Base-by-base conservation (phyloP, 2,888 invertebrate species). In the Hypomecis atomaria region DNA sequence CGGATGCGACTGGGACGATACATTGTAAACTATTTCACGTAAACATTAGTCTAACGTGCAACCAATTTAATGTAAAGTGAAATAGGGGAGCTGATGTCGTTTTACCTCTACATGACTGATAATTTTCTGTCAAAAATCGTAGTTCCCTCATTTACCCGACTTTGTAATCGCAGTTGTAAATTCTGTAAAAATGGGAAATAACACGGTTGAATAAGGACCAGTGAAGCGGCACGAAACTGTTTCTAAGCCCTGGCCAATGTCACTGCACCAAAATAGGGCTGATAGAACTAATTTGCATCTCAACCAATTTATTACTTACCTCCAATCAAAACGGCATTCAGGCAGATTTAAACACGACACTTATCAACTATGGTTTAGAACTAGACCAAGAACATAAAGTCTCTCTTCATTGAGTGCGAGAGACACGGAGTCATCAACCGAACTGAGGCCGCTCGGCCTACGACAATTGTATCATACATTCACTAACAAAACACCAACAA, bases 401-500 rank as follows among this genome's bases (percentile, higher is more conserved):
- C 79, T 83, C 79, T 84, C 81, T 81, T 77, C 78, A 83, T 83
- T 81, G 75, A 67, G 69, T 67, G 69, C 67, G 72, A 72, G 85
- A 75, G 81, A 85, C 82, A 73, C 83, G 83, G 74, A 82, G 86
- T 83, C 86, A 84, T 85, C 83, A 78, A 78, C 72, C 66, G 79
- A 78, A 92, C 92, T 92, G 92, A 88, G 74, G 59, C 69, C 77
- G 72, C n/a, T 74, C 72, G 71, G 65, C 76, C 70, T 67, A 81
- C 81, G 79, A 78, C 88, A 88, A 92, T 89, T 87, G 89, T 84
- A 87, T 78, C 86, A 87, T 85, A 87, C 88, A 89, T 85, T 83
- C 78, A 76, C 84, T 84, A 85, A 91, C 92, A 91, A 91, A 91
- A 88, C 89, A 89, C 88, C 84, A 90, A 92, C 92, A 92, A 92